Conservation (phyloP, 2,797 vertebrate genomes). For the Phataginus tetradactyla region DNA sequence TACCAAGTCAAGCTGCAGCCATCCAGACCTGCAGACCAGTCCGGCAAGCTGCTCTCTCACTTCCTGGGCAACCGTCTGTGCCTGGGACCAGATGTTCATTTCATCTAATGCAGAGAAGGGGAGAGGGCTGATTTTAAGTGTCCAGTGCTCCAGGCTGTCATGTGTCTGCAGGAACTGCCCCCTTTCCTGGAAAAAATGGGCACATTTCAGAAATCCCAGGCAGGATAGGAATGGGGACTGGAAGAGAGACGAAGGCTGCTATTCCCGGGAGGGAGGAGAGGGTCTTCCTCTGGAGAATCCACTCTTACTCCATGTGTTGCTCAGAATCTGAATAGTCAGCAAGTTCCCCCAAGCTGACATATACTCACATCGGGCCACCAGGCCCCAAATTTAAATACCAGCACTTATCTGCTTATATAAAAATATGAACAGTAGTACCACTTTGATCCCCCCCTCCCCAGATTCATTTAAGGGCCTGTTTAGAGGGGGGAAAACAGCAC, state of each 20-base stretch:
- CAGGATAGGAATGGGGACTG: rapidly evolving
- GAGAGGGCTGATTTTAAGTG: not conserved
- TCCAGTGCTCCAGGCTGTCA: not conserved
- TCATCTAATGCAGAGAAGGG: not conserved
- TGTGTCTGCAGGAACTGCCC: not conserved
- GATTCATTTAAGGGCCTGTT: not conserved
- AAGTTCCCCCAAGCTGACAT: not conserved
- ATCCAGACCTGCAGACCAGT: rapidly evolving
- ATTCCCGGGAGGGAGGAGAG: too few species aligned
- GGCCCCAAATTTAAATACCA: not conserved
- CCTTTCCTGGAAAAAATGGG: not conserved
- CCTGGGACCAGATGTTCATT: not conserved
- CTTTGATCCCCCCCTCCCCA: rapidly evolving
- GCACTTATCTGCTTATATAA: rapidly evolving
- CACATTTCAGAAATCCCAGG: too few species aligned
- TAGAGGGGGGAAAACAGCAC: too few species aligned
- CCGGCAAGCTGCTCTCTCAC: not conserved
- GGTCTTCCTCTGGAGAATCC: rapidly evolving
- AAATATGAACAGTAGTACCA: rapidly evolving
- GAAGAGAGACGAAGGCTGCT: too few species aligned
- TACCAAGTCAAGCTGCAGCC: too few species aligned
- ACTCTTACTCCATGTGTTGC: rapidly evolving
- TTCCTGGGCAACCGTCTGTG: rapidly evolving
- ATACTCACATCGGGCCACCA: rapidly evolving
- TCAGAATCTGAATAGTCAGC: rapidly evolving